These are phyloP conservation scores for Temnothorax longispinosus DNA, from an alignment of 1,140 invertebrate genomes.

Conservation along the genomic window DNA sequence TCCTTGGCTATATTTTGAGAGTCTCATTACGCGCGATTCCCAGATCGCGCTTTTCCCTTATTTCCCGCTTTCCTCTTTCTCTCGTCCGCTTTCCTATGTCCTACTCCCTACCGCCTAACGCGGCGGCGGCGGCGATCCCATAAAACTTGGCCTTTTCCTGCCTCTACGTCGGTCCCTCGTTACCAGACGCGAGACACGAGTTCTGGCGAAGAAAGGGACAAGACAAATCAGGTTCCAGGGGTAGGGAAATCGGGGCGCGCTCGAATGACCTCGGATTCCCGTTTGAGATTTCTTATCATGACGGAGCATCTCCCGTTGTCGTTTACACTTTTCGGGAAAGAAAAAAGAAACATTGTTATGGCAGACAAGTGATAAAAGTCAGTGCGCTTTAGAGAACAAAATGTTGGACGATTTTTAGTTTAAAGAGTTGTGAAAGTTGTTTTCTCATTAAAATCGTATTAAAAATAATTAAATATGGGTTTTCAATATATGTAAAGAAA, in stretches of 20 bases:
- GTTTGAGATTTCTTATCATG: slow-evolving; percentile 62
- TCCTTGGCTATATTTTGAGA: slow-evolving; percentile 82
- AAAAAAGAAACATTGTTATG: slow-evolving; percentile 4
- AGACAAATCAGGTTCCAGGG: slow-evolving; percentile 55
- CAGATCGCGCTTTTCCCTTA: slow-evolving; percentile 76
- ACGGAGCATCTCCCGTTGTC: slow-evolving; percentile 23
- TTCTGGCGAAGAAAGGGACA: slow-evolving; percentile 48
- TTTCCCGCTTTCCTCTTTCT: slow-evolving; percentile 63
- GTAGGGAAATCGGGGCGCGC: slow-evolving; percentile 24
- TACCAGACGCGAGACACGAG: slow-evolving; percentile 68
- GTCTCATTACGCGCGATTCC: slow-evolving; percentile 83
- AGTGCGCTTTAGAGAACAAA: not conserved
- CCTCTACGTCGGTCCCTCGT: slow-evolving; percentile 75
- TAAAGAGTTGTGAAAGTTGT: not conserved
- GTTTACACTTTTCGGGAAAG: slow-evolving; percentile 47
- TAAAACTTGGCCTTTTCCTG: slow-evolving; percentile 82
- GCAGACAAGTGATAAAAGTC: not conserved
- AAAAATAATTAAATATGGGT: not conserved
- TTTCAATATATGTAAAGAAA: not conserved
- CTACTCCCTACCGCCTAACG: slow-evolving; percentile 46
- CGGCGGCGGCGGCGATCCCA: slow-evolving; percentile 68
- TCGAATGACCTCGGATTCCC: slow-evolving; percentile 42
- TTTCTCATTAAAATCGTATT: not conserved
- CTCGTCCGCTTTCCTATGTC: not conserved
- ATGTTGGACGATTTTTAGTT: not conserved